Percentiles rank a stretch among this genome's conserved stretches.
Evolutionary conservation across 2,113 vertebrate genomes (phyloP).

Genomic region (Damaliscus lunatus): DNA sequence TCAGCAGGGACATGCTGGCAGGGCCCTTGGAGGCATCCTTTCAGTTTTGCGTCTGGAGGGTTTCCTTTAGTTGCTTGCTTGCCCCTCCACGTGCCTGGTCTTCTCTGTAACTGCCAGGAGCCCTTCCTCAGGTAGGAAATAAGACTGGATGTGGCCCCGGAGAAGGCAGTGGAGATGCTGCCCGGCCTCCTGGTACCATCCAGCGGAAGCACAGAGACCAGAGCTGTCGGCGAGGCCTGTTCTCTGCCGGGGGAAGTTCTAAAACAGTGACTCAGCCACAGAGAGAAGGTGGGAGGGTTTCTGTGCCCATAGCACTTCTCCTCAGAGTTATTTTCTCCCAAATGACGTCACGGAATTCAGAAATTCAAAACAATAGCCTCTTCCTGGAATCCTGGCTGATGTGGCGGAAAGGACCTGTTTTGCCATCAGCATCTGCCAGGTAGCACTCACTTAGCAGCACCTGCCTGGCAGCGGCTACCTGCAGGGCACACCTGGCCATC

Average conservation of each 20-base stretch:
- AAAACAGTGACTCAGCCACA: not conserved
- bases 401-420: not conserved
- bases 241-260: not conserved
- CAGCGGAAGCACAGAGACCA: not conserved
- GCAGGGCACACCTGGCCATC: too few relatives aligned
- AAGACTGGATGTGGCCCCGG: not conserved
- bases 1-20: rapidly evolving
- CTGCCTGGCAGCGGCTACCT: not conserved
- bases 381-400: conserved; percentile 1
- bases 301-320: not conserved
- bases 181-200: not conserved
- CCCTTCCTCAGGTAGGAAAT: not conserved
- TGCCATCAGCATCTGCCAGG: not conserved
- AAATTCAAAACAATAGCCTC: not conserved
- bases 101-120: not conserved
- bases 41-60: not conserved
- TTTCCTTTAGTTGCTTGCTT: not conserved
- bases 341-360: conserved; percentile 7
- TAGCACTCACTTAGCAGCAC: too few relatives aligned
- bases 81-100: not conserved
- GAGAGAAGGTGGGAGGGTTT: not conserved
- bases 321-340: conserved; percentile 16
- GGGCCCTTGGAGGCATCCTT: not conserved
- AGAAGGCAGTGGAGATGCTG: not conserved
- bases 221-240: not conserved